Conservation (phyloP, 1,140 invertebrate species). For the Frieseomelitta varia region DNA sequence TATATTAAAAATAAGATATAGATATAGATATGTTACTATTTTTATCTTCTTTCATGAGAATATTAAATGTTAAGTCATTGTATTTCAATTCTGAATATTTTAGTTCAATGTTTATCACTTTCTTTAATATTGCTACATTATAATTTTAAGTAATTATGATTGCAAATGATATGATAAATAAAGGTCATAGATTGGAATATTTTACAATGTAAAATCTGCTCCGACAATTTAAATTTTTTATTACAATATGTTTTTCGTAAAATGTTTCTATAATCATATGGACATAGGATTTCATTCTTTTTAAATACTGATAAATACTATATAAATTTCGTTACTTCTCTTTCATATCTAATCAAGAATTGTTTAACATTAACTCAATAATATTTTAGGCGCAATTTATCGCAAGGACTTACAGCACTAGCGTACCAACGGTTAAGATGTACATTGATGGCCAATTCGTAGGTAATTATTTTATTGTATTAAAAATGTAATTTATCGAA, state of each 20-base stretch:
- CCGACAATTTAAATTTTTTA: neutral
- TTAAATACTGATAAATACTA: neutral
- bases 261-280: neutral
- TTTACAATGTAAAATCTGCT: neutral
- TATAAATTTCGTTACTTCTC: neutral
- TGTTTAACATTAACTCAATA: conserved; percentile 30
- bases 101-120: neutral
- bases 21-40: neutral
- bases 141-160: neutral
- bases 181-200: neutral
- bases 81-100: neutral
- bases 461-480: conserved; percentile 69
- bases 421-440: conserved; percentile 90
- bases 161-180: neutral
- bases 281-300: neutral
- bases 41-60: neutral
- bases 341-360: neutral
- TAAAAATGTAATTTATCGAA: neutral
- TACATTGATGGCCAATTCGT: conserved; percentile 98
- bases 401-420: conserved; percentile 74
- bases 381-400: conserved; percentile 65
- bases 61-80: neutral
- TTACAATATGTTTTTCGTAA: neutral
- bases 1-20: neutral
- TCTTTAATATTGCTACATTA: neutral